A percentile compares a stretch with the other conserved stretches of the same genome.
phyloP scores from a whole-genome alignment of 2,888 invertebrate genomes.

The Brachyopa scutellaris region DNA sequence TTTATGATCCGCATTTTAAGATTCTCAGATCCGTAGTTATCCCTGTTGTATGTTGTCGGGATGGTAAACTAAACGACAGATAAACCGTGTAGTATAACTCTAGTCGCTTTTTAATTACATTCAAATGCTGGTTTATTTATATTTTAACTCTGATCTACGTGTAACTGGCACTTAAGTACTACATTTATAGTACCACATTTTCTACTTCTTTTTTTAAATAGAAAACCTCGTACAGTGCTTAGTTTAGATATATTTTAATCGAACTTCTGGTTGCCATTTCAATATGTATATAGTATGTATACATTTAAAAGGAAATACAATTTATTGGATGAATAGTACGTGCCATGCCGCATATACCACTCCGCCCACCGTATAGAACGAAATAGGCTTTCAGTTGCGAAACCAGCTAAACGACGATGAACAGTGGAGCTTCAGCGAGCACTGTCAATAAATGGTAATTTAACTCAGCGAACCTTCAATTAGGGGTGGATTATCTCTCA shows the following conservation, averaged over 20 bases:
- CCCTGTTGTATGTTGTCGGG: not conserved
- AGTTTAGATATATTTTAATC: too few species aligned
- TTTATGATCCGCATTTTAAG: not conserved
- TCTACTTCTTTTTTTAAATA: too few species aligned
- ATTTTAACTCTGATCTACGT: constrained; percentile 9
- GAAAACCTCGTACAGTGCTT: too few species aligned
- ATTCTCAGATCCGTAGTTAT: not conserved
- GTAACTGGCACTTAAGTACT: not conserved
- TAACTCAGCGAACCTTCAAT: constrained; percentile 11
- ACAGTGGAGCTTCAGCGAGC: too few species aligned
- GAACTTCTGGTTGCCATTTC: not conserved
- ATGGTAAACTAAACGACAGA: constrained; percentile 24
- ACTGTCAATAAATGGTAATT: constrained; percentile 11
- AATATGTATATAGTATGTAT: too few species aligned
- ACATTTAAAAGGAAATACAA: not conserved
- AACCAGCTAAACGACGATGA: too few species aligned
- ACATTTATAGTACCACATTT: too few species aligned
- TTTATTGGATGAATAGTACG: not conserved
- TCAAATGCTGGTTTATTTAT: constrained; percentile 17
- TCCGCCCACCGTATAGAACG: too few species aligned
- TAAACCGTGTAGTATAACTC: not conserved
- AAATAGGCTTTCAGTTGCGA: too few species aligned
- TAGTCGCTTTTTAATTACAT: constrained; percentile 9
- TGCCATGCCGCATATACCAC: too few species aligned
- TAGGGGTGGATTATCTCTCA: constrained; percentile 11